These are phyloP conservation scores for Eutolmus rufibarbis DNA, from an alignment of 2,888 invertebrate species.

Conservation along the genomic window DNA sequence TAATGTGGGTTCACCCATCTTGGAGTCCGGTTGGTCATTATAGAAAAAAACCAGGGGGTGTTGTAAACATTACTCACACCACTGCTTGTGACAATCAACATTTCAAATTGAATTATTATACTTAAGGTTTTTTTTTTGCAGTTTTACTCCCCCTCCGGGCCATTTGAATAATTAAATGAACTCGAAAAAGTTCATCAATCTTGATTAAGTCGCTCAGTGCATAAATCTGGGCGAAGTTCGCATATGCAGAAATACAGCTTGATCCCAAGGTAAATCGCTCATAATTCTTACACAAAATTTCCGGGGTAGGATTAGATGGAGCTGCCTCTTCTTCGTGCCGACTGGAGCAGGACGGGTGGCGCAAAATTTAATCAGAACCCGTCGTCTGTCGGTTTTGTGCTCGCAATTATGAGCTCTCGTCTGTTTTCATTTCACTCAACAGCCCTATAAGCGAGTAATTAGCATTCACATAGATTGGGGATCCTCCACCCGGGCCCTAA, in stretches of 20 bases:
- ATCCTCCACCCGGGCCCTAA: background rate
- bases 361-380: conserved; percentile 25
- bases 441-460: conserved; percentile 9
- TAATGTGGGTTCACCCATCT: no score
- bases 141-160: background rate
- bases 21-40: no score
- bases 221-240: background rate
- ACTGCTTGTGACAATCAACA: background rate
- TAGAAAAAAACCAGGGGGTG: no score
- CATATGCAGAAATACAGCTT: background rate
- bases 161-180: background rate
- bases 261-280: background rate
- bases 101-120: background rate
- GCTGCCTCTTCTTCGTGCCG: background rate
- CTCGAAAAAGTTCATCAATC: background rate
- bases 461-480: conserved; percentile 10
- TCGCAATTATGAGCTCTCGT: background rate
- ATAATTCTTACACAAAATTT: background rate
- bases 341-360: background rate
- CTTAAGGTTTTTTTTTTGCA: background rate
- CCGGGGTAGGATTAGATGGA: background rate
- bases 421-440: conserved; percentile 16
- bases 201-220: background rate
- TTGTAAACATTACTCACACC: background rate
- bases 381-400: background rate